Evolutionary conservation across 2,888 invertebrate genomes (phyloP).

Genomic region (Chymomyza fuscimana): DNA sequence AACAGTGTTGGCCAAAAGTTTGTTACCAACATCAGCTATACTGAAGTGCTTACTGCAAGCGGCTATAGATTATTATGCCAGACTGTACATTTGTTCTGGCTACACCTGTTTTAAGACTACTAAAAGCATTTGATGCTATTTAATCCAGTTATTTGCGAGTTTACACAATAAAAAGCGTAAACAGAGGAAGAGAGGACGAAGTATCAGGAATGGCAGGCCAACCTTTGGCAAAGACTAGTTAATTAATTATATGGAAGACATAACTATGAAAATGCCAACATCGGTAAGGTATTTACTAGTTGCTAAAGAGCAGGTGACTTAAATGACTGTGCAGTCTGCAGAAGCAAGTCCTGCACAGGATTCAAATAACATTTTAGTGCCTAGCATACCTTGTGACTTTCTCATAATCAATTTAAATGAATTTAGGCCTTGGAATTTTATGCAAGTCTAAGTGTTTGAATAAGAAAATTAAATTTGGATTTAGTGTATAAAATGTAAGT

Average conservation of each 20-base stretch:
- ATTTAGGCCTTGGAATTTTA: not conserved
- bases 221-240: constrained; percentile 57
- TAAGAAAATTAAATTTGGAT: no score
- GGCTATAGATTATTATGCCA: constrained; percentile 30
- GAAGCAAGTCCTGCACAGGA: not conserved
- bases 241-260: constrained; percentile 55
- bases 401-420: not conserved
- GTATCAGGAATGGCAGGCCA: constrained; percentile 14
- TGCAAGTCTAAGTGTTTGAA: not conserved
- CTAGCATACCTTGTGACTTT: not conserved
- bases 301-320: not conserved
- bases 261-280: not conserved
- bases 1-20: constrained; percentile 47
- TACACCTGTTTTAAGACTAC: constrained; percentile 69
- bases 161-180: constrained; percentile 70
- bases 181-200: constrained; percentile 30
- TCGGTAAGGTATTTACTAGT: not conserved
- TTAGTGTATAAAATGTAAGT: no score
- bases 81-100: constrained; percentile 33
- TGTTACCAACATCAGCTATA: constrained; percentile 30
- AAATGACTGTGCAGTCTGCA: not conserved
- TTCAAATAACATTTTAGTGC: not conserved
- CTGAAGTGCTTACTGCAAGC: constrained; percentile 19
- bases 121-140: constrained; percentile 71
- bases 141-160: constrained; percentile 73